Conservation (phyloP, 2,113 vertebrate genomes). For the Mionectes macconnelli region DNA sequence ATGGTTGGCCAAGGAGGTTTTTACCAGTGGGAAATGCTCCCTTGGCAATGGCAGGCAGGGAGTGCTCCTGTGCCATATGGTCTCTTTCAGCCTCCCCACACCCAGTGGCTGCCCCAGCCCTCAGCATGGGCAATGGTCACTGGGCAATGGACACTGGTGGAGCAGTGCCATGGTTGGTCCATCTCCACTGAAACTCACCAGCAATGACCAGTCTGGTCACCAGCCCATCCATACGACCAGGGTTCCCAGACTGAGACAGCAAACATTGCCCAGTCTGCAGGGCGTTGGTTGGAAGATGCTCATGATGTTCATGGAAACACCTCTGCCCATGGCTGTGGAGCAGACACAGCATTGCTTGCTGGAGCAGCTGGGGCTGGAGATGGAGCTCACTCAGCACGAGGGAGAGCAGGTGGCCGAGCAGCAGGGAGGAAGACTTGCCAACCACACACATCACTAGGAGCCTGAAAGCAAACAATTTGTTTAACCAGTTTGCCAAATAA, state of each 20-base stretch:
- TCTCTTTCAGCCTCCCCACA: not conserved
- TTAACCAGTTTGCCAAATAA: conserved; percentile 59
- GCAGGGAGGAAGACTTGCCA: conserved; percentile 37
- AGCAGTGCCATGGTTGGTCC: not conserved
- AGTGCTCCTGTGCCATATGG: not conserved
- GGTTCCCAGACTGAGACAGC: not conserved
- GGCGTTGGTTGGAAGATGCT: rapidly evolving
- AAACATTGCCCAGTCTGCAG: not conserved
- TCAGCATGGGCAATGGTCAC: rapidly evolving
- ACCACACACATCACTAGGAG: not conserved
- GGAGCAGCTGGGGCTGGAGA: not conserved
- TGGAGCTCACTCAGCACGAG: not conserved
- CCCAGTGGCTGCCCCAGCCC: not conserved
- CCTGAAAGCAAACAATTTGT: conserved; percentile 52
- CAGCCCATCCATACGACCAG: rapidly evolving
- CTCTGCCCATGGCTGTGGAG: rapidly evolving
- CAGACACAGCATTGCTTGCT: not conserved
- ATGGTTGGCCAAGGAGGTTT: not conserved
- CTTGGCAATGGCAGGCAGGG: not conserved
- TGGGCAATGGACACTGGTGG: rapidly evolving
- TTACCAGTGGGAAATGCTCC: not conserved
- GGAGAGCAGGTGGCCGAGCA: conserved; percentile 40
- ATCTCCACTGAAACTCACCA: not conserved
- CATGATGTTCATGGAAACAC: rapidly evolving
- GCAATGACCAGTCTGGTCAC: not conserved